Evolutionary conservation across 1,140 invertebrate species (phyloP).

Genomic region (Copidosoma floridanum): DNA sequence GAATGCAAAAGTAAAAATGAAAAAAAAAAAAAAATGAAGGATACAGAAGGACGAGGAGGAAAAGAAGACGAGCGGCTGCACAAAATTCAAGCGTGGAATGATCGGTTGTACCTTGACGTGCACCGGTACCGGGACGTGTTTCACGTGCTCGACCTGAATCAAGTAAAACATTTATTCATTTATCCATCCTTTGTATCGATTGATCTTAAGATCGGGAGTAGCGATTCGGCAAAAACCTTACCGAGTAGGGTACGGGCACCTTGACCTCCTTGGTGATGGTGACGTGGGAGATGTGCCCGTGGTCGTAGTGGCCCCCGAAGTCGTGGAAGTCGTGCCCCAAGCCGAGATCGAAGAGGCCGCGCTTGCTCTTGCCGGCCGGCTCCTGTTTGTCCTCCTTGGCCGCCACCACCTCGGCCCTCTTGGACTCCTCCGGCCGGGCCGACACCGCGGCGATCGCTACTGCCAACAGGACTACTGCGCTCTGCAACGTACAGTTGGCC

Average conservation of each 20-base stretch:
- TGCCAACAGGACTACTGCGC: no score
- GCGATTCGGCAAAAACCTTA: no score
- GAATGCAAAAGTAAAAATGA: no score
- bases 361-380: constrained; percentile 39
- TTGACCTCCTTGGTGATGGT: constrained; percentile 54
- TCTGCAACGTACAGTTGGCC: no score
- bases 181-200: no score
- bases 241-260: constrained; percentile 54
- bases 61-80: no score
- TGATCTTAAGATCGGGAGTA: no score
- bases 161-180: no score
- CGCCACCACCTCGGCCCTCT: constrained; percentile 17
- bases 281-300: constrained; percentile 50
- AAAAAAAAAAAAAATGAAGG: no score
- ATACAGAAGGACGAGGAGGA: no score
- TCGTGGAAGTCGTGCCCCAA: constrained; percentile 21
- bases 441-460: no score
- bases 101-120: constrained; percentile 55
- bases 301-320: constrained; percentile 28
- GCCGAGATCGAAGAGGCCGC: constrained; percentile 42
- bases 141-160: constrained; percentile 52
- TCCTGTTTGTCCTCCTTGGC: constrained; percentile 22
- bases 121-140: constrained; percentile 49
- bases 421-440: constrained; percentile 9
- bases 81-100: no score